Percentiles rank a stretch among this genome's conserved stretches.
Evolutionary conservation across 2,888 invertebrate genomes (phyloP).

Genomic region (Cremastinae sp.): DNA sequence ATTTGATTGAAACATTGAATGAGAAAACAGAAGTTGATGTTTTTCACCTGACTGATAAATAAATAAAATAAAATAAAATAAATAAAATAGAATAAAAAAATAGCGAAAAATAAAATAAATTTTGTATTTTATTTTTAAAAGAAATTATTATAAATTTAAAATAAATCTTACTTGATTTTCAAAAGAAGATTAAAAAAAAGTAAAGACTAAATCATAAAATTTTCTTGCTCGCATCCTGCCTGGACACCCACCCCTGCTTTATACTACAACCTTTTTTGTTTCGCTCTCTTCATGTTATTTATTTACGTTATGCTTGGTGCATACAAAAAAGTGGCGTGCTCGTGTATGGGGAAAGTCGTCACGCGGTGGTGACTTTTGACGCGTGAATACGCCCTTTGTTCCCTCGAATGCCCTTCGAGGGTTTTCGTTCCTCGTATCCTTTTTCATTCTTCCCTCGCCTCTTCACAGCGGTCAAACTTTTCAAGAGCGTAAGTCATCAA

Average conservation of each 20-base stretch:
- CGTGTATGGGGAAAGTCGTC: constrained; percentile 63
- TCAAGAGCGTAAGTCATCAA: no score
- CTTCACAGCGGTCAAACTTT: neutral
- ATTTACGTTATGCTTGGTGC: constrained; percentile 16
- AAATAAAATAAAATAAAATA: no score
- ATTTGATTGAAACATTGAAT: no score
- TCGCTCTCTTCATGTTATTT: constrained; percentile 1
- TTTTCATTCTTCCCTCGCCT: constrained; percentile 17
- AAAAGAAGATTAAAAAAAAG: constrained; percentile 1
- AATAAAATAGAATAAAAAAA: no score
- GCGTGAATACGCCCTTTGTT: constrained; percentile 74
- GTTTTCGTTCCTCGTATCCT: constrained; percentile 48
- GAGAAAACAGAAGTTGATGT: no score
- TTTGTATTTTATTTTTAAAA: no score
- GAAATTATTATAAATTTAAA: no score
- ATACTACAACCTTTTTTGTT: constrained; percentile 30
- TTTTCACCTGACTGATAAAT: no score
- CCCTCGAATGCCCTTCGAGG: constrained; percentile 29
- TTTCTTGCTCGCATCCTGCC: constrained; percentile 40
- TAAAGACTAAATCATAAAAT: constrained; percentile 47
- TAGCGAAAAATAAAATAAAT: no score
- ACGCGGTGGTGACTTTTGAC: constrained; percentile 76
- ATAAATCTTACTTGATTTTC: no score
- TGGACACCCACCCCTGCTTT: neutral
- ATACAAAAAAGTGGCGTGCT: constrained; percentile 5